These are phyloP conservation scores for Illadopsis cleaveri DNA, from an alignment of 2,113 vertebrate genomes.

Conservation along the genomic window DNA sequence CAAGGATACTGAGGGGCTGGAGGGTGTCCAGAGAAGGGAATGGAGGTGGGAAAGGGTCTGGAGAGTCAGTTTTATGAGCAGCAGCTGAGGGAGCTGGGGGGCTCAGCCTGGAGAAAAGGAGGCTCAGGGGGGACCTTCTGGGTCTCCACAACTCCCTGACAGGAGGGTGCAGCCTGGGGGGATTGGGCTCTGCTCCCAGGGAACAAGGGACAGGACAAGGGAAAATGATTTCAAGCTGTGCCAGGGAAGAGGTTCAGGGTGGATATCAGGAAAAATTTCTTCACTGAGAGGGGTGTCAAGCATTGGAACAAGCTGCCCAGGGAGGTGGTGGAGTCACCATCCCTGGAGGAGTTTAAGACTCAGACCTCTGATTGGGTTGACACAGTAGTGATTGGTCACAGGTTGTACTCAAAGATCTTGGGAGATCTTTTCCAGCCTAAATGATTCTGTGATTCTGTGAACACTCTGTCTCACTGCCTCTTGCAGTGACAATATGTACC, in stretches of 20 bases:
- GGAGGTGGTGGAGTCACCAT: neutral
- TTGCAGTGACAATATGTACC: neutral
- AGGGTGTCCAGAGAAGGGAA: neutral
- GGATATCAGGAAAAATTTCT: neutral
- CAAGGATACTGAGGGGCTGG: neutral
- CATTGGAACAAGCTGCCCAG: neutral
- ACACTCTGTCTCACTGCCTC: rapidly evolving
- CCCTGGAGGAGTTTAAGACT: neutral
- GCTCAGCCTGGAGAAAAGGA: neutral
- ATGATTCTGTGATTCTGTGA: neutral
- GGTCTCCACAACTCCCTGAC: neutral
- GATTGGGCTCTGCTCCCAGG: neutral
- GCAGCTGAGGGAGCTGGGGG: neutral
- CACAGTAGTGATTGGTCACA: neutral
- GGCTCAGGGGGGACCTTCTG: neutral
- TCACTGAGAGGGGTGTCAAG: neutral
- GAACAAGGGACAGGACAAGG: neutral
- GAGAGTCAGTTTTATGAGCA: neutral
- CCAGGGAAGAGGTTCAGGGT: neutral
- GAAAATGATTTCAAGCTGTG: neutral
- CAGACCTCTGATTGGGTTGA: neutral
- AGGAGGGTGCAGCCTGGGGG: rapidly evolving
- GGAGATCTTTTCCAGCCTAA: neutral
- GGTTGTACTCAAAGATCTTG: neutral
- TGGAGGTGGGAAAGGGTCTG: neutral